Conservation (phyloP, 2,797 vertebrate species). For the Etheostoma perlongum region DNA sequence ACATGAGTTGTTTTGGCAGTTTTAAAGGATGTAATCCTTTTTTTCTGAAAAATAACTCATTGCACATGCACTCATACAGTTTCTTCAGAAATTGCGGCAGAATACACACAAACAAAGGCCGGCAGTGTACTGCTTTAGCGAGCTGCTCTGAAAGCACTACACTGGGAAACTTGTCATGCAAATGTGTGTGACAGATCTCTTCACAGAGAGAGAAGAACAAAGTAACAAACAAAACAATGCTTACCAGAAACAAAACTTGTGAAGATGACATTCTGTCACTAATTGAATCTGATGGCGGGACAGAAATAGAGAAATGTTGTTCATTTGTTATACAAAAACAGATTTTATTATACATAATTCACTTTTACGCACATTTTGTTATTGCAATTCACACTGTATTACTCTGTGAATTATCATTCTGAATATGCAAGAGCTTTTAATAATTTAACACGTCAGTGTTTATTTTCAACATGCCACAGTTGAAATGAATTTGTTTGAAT, state of each 20-base stretch:
- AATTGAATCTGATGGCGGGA: conserved; percentile 79
- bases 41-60: neutral
- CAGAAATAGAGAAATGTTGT: conserved; percentile 81
- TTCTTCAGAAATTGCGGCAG: neutral
- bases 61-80: neutral
- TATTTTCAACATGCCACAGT: conserved; percentile 76
- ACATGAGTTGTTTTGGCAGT: neutral
- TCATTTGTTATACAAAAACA: conserved; percentile 88
- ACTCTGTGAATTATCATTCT: conserved; percentile 78
- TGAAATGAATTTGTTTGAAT: conserved; percentile 87
- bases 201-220: conserved; percentile 74
- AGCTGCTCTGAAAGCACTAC: conserved; percentile 64
- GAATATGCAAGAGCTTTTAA: conserved; percentile 88
- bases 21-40: conserved; percentile 2
- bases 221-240: conserved; percentile 79
- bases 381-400: conserved; percentile 77
- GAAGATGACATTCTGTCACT: conserved; percentile 77
- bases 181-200: conserved; percentile 80
- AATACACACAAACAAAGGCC: conserved; percentile 42
- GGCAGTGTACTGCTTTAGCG: conserved; percentile 30
- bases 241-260: conserved; percentile 79
- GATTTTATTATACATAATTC: conserved; percentile 87
- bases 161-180: conserved; percentile 79
- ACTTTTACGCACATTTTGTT: conserved; percentile 88
- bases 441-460: conserved; percentile 87